These are phyloP conservation scores for Polypedilum vanderplanki DNA, from an alignment of 1,140 invertebrate genomes.

Conservation along the genomic window DNA sequence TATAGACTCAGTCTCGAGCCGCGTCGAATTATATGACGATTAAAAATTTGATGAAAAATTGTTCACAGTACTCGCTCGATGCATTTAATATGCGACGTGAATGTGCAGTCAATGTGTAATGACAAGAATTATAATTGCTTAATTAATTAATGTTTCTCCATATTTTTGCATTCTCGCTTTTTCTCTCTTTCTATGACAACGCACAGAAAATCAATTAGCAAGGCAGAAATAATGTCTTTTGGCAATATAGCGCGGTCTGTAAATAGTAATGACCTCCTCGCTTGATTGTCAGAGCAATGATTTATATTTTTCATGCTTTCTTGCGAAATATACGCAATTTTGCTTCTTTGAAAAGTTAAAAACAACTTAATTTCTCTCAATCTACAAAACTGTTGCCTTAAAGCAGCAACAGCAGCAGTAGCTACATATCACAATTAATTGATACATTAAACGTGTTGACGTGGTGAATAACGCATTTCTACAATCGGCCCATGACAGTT, in stretches of 20 bases:
- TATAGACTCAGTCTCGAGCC: background rate
- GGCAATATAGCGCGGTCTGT: background rate
- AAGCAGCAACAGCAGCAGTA: background rate
- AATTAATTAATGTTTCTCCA: background rate
- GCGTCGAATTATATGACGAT: background rate
- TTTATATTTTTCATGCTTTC: no score
- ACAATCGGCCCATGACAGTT: slow-evolving; percentile 1
- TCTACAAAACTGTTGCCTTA: background rate
- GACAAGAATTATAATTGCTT: slow-evolving; percentile 1
- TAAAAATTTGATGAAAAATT: background rate
- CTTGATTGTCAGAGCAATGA: no score
- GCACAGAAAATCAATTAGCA: background rate
- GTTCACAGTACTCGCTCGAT: background rate
- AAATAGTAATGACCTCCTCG: background rate
- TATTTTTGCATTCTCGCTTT: background rate
- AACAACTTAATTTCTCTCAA: slow-evolving; percentile 6
- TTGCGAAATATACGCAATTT: no score
- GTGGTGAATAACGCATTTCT: background rate
- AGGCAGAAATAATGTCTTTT: background rate
- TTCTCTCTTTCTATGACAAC: background rate
- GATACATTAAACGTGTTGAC: slow-evolving; percentile 18
- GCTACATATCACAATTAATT: background rate
- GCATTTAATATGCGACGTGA: background rate
- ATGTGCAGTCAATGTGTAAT: background rate
- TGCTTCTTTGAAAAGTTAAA: background rate